Conservation (phyloP, 2,888 invertebrate species). For the Lysandra coridon region DNA sequence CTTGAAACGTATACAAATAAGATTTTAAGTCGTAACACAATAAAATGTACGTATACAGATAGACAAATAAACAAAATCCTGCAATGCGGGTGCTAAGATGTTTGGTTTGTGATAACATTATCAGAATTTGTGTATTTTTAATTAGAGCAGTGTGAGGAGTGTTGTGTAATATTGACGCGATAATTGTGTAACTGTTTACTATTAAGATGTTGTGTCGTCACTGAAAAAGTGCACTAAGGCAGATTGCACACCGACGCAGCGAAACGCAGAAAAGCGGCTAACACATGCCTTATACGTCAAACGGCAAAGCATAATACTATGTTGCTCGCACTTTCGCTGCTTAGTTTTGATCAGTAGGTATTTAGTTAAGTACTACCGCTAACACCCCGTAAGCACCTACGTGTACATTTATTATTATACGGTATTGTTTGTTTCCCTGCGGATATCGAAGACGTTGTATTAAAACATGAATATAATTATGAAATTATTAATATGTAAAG, state of each 20-base stretch:
- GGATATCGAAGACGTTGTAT: too few relatives aligned
- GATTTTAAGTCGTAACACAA: background rate
- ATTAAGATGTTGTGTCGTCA: background rate
- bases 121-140: background rate
- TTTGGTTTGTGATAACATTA: background rate
- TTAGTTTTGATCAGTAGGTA: too few relatives aligned
- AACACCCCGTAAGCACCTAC: too few relatives aligned
- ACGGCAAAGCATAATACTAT: too few relatives aligned
- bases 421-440: too few relatives aligned
- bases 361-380: too few relatives aligned
- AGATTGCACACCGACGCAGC: background rate
- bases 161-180: background rate
- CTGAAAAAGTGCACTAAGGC: background rate
- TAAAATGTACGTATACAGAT: background rate
- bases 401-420: too few relatives aligned
- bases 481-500: too few relatives aligned
- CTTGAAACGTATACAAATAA: slow-evolving; percentile 7
- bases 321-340: too few relatives aligned
- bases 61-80: slow-evolving; percentile 45
- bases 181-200: background rate
- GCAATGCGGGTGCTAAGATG: slow-evolving; percentile 49
- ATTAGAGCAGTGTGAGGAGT: background rate
- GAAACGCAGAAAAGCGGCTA: background rate
- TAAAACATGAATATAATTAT: too few relatives aligned
- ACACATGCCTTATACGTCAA: too few relatives aligned